phyloP scores from a whole-genome alignment of 2,888 invertebrate genomes.

The Diploptera punctata region DNA sequence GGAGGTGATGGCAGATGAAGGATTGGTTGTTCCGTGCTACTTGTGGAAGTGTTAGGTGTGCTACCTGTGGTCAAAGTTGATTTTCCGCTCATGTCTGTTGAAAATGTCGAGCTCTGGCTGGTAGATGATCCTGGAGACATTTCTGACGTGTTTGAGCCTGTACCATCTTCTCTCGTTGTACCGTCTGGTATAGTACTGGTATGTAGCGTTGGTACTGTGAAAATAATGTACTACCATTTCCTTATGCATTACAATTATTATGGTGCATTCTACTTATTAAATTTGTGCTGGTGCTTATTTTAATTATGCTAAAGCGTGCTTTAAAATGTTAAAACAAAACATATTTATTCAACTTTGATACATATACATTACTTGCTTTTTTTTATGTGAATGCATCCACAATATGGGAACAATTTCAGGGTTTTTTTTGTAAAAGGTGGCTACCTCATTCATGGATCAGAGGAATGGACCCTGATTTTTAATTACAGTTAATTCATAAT shows the following conservation, averaged over 20 bases:
- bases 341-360: no score
- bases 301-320: neutral
- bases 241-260: slow-evolving; percentile 4
- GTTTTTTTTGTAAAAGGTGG: no score
- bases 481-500: no score
- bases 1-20: slow-evolving; percentile 50
- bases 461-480: no score
- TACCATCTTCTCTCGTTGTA: neutral
- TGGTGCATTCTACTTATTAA: no score
- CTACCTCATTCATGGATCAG: no score
- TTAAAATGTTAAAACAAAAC: no score
- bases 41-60: slow-evolving; percentile 46
- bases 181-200: slow-evolving; percentile 19
- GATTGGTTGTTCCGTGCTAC: slow-evolving; percentile 47
- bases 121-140: slow-evolving; percentile 29
- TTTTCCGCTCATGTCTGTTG: neutral
- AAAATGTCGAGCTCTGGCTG: neutral
- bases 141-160: slow-evolving; percentile 36
- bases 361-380: no score
- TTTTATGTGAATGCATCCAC: no score
- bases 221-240: neutral
- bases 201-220: slow-evolving; percentile 6
- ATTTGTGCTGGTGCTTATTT: neutral
- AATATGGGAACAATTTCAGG: no score
- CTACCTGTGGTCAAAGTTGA: slow-evolving; percentile 31